A percentile compares a stretch with the other conserved stretches of the same genome.
These are phyloP conservation scores for Probosciger aterrimus DNA, from an alignment of 2,113 vertebrate species.

Conservation along the genomic window DNA sequence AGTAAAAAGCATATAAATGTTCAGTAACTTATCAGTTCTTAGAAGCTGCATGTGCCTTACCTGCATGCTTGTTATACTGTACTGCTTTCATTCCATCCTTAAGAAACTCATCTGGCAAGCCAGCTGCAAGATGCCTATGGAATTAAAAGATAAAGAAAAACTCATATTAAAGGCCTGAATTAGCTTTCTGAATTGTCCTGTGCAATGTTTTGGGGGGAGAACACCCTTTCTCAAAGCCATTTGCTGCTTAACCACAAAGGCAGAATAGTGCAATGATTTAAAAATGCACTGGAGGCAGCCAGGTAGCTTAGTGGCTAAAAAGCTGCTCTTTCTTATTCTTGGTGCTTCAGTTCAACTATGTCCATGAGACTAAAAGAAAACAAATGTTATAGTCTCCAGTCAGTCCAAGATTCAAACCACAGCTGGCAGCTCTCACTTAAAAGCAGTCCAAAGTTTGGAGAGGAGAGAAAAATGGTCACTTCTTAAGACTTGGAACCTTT, in stretches of 20 bases:
- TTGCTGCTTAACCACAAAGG: not conserved
- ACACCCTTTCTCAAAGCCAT: not conserved
- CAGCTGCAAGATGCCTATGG: constrained; percentile 55
- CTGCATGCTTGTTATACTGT: not conserved
- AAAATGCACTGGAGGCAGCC: constrained; percentile 45
- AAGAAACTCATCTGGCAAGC: not conserved
- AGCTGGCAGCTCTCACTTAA: constrained; percentile 31
- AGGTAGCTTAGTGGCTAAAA: constrained; percentile 47
- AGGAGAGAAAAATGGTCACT: not conserved
- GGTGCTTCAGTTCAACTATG: constrained; percentile 8
- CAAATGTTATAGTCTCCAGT: constrained; percentile 33
- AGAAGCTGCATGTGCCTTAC: constrained; percentile 3
- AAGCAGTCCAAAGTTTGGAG: not conserved
- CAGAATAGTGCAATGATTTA: not conserved
- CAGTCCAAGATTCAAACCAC: constrained; percentile 12
- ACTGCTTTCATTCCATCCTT: not conserved
- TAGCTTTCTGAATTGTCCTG: not conserved
- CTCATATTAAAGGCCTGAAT: not conserved
- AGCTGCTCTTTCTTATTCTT: not conserved
- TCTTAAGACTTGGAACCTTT: not conserved
- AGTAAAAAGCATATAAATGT: not conserved
- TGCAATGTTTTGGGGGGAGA: not conserved
- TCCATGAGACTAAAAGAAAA: constrained; percentile 50
- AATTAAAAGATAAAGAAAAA: not conserved
- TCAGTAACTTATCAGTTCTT: not conserved